Evolutionary conservation across 2,113 vertebrate species (phyloP).

Genomic region (Mus musculus): DNA sequence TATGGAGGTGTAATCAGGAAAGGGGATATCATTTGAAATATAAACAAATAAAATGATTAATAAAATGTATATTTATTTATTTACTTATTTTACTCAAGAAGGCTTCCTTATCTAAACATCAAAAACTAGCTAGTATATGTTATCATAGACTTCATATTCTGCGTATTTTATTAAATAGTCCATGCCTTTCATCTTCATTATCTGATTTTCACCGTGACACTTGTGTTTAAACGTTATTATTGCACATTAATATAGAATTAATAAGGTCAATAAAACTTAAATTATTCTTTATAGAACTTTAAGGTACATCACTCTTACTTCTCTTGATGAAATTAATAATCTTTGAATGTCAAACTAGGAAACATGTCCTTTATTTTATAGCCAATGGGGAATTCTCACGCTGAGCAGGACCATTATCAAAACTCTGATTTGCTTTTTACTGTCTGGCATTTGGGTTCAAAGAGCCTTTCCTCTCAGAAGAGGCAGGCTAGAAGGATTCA

Average conservation of each 20-base stretch:
- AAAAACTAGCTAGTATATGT: not conserved
- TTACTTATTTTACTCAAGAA: not conserved
- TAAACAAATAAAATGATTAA: too few species aligned
- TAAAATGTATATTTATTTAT: not conserved
- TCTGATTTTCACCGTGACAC: not conserved
- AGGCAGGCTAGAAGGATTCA: not conserved
- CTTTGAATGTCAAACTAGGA: slow-evolving; percentile 36
- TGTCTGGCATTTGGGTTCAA: not conserved
- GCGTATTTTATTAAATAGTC: not conserved
- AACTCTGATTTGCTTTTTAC: not conserved
- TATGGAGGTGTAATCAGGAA: too few species aligned
- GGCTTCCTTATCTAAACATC: not conserved
- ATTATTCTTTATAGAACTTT: slow-evolving; percentile 21
- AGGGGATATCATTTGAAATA: too few species aligned
- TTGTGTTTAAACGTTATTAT: slow-evolving; percentile 11
- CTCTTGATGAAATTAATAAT: slow-evolving; percentile 35
- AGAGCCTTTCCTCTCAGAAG: not conserved
- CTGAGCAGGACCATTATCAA: not conserved
- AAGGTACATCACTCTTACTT: slow-evolving; percentile 5
- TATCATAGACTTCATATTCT: not conserved
- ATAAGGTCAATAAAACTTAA: slow-evolving; percentile 50
- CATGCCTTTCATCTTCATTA: not conserved
- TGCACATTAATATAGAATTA: not conserved
- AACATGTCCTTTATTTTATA: slow-evolving; percentile 31
- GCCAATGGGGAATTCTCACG: not conserved